These are phyloP conservation scores for Psylliodes chrysocephalus DNA, from an alignment of 2,888 invertebrate genomes.

Conservation along the genomic window DNA sequence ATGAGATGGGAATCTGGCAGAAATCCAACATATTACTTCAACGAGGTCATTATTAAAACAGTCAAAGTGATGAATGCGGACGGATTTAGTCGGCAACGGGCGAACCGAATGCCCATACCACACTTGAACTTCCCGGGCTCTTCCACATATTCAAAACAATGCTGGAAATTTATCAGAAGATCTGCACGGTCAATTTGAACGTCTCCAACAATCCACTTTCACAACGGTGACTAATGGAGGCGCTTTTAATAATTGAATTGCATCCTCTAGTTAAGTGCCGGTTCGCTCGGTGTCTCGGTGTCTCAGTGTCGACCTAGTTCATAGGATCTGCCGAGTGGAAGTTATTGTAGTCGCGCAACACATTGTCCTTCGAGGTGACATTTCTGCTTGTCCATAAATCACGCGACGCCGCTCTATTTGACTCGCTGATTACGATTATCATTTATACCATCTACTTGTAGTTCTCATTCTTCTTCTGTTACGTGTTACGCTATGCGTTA, in stretches of 20 bases:
- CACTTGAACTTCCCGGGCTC: slow-evolving; percentile 34
- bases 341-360: slow-evolving; percentile 57
- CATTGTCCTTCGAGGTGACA: slow-evolving; percentile 58
- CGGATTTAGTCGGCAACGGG: slow-evolving; percentile 37
- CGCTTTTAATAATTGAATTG: slow-evolving; percentile 63
- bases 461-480: slow-evolving; percentile 22
- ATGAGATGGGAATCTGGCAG: slow-evolving; percentile 23
- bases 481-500: no score
- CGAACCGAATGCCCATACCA: slow-evolving; percentile 37
- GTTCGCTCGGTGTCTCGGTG: slow-evolving; percentile 36
- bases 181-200: slow-evolving; percentile 61
- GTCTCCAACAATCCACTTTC: slow-evolving; percentile 59
- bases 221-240: slow-evolving; percentile 59
- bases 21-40: slow-evolving; percentile 38
- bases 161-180: slow-evolving; percentile 60
- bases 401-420: slow-evolving; percentile 57
- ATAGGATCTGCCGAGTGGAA: slow-evolving; percentile 54
- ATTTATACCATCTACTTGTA: slow-evolving; percentile 45
- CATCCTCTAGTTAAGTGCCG: slow-evolving; percentile 55
- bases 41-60: slow-evolving; percentile 42
- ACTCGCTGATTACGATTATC: slow-evolving; percentile 61
- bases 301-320: slow-evolving; percentile 39
- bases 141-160: slow-evolving; percentile 48
- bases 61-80: slow-evolving; percentile 41
- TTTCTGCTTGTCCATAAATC: slow-evolving; percentile 59